Base-by-base conservation (phyloP, 2,113 vertebrate genomes). In the Lepus americanus region DNA sequence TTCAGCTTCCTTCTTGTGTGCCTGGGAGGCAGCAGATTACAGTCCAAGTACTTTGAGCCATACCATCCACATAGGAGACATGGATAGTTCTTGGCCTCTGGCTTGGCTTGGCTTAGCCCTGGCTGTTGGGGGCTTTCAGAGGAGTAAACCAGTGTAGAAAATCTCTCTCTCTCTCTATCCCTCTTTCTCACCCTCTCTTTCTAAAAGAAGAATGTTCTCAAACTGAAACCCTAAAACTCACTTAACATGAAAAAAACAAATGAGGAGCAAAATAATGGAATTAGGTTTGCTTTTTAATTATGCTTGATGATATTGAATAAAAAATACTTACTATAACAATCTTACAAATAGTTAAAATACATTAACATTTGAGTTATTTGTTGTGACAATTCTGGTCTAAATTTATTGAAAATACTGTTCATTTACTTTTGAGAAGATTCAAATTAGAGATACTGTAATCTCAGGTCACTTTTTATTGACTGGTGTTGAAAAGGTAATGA, bases 201-300 rank as follows among this genome's bases (percentile, higher is more conserved):
- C 66, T 77, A 22, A 95, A 25, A 90, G n/a, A 23, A 17, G n/a
- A 1, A 84, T 16, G 39, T 72, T 55, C 33, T 66, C 29, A 92
- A 76, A 77, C 25, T 3, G 16, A 84, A 92, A 85, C 19, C 49
- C 73, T 72, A 33, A 94, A 72, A 4, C 12, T 59, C 61, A 85
- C 84, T 90, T 84, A 90, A 79, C 6, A 44, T 72, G 72, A 59
- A 17, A 59, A 87, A 87, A 97, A 44, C 27, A 93, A 76, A 67
- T 6, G 6, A 44, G 4, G 23, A 70, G n/a, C 17, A 89, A 89
- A 76, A 84, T 64, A 82, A 73, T 7, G 78, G 12, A 51, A 73
- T 77, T 78, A 55, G 39, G 2, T 44, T 94, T 83, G 16, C 29
- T 92, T 70, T 87, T 23, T 66, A 64, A 53, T 36, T 64, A 67